Evolutionary conservation across 2,888 invertebrate species (phyloP), one percentile per base, ranked within the genome.

Genomic region (Coenonympha arcania): DNA sequence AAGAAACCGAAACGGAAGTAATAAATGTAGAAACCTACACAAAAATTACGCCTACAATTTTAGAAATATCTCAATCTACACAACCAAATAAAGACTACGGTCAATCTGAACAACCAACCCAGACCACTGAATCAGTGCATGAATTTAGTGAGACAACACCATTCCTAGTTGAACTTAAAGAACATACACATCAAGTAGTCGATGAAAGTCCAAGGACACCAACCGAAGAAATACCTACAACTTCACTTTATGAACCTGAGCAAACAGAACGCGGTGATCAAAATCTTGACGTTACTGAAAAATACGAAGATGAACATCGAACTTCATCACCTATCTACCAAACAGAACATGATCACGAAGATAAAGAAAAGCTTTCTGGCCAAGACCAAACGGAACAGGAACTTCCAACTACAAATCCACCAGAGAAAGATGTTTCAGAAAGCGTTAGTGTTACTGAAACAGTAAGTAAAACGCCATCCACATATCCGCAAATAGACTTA

Each of bases 111-210:
- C 56, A 54, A 51, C 28, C 18, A 8, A 42, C 48, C 40, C 44
- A 52, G 28, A 45, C 51, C 11, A 52, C 57, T 28, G 57, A 59
- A 43, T 11, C 52, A 26, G 55, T 51, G 42, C 28, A 36, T 20
- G 48, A 54, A 37, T 39, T 47, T 20, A 55, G 50, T 48, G 61
- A 64, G 48, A 60, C 77, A 9, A 78, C 73, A 2, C 72, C 76
- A 44, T 74, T 73, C 54, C 60, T 73, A 31, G 68, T 79, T 41
- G 77, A 79, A 63, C 63, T 80, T 48, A 69, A 79, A 61, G 75
- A 78, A 60, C 79, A 80, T 49, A 73, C 75, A 4, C 78, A 76
- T 55, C 69, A 69, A 54, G 53, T 58, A 6, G 45, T 58, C 18
- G 66, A 69, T 48, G 68, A 67, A 9, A 49, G 45, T 18, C 58